Evolutionary conservation across 2,888 invertebrate genomes (phyloP), one percentile per base, ranked within the genome.

Genomic region (Rhorus exstirpatorius): DNA sequence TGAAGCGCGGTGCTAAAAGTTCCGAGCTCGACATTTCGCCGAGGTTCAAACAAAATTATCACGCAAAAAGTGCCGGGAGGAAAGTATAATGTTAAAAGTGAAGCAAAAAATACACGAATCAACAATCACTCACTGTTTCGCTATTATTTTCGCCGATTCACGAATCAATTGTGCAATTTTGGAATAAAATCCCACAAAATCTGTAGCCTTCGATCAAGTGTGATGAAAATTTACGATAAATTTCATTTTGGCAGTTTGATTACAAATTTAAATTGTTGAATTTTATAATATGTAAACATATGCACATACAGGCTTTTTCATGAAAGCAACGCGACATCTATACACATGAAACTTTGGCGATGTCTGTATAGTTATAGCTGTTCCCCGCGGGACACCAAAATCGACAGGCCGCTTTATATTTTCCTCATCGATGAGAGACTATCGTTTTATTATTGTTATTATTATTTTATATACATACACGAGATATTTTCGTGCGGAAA

Each of bases 401-500:
- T 31, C 70, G 75, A 67, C 65, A 65, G 10, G 35, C 26, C 51
- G 51, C 58, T 75, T 60, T 49, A 35, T 71, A 75, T 75, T 82
- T 77, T 46, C 35, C 21, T 24, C 63, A 67, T 83, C 63, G 77
- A 68, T 41, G 65, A 65, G 17, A 65, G 55, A 55, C 12, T 46
- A 31, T 51, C 44, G 17, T 63, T 74, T 51, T 70, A 44, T 74
- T 55, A 53, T 76, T 76, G 53, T 67, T 75, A 71, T 74, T 63
- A 49, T 71, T 63, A 35, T 60, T 74, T 41, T 58, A 51, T 75
- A 77, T 51, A 65, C 35, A 17, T 35, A 41, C 51, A 38, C 35
- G 19, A 63, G 63, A 60, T 70, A 70, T 74, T 74, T 76, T 58
- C 61, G 67, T 81, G 79, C 65, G 75, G 70, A 82, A 83, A 79